Conservation (phyloP, 2,797 vertebrate species). For the Anas flavirostris region DNA sequence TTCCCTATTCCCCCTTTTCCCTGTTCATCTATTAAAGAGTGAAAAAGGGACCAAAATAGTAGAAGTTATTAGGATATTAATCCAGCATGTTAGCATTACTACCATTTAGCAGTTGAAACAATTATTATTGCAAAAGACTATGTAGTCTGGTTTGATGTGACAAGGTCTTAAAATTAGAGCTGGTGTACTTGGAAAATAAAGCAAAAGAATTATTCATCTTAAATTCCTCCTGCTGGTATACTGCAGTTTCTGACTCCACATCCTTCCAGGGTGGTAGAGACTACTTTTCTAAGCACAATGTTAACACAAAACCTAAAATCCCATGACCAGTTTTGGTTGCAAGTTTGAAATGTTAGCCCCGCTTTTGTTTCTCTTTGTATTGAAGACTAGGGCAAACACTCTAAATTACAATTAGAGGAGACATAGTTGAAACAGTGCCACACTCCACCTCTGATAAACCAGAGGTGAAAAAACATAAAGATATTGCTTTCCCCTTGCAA, state of each 20-base stretch:
- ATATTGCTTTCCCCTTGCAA: neutral
- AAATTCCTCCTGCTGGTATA: neutral
- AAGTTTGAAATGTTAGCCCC: neutral
- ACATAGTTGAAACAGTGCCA: neutral
- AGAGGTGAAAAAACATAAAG: neutral
- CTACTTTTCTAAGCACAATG: neutral
- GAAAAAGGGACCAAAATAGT: neutral
- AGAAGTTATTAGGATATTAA: neutral
- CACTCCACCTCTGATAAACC: accelerated
- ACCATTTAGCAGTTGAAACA: neutral
- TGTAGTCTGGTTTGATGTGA: neutral
- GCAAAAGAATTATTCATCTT: neutral
- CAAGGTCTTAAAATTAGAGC: neutral
- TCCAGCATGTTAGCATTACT: neutral
- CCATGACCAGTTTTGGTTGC: neutral
- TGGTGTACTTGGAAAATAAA: neutral
- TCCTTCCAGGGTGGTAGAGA: neutral
- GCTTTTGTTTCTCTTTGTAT: neutral
- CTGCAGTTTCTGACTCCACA: neutral
- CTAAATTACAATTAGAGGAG: neutral
- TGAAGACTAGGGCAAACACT: neutral
- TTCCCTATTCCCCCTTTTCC: neutral
- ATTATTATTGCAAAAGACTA: neutral
- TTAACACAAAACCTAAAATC: neutral
- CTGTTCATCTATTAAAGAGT: neutral